Base-by-base conservation (phyloP, 2,797 vertebrate species). In the Pelobates cultripes region DNA sequence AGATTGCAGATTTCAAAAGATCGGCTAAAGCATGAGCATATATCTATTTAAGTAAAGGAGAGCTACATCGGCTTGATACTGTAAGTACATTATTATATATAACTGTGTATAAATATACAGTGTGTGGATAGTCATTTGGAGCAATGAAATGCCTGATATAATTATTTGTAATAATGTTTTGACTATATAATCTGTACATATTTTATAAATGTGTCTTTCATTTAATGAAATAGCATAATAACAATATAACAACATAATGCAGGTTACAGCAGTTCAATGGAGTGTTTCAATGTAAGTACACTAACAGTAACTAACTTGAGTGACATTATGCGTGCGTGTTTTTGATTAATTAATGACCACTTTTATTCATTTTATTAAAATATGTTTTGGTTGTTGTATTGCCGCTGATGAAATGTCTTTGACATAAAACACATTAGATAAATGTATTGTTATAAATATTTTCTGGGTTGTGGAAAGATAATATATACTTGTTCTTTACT, bases 271-370 rank as follows among this genome's bases (percentile, higher is more conserved):
- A 14, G 55, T 57, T 57, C 55, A 57, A 28, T 28, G 28, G 28
- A 28, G 1, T 15, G 9, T 57, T 57, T 12, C 7, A 57, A 57
- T 7, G 55, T 12, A 7, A 7, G 9, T 14, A 12, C 13, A 14
- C 14, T 12, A 57, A 57, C 55, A 57, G 14, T 57, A 57, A 57
- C 3, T 57, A 57, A 14, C 55, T 57, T 57, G 55, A 57, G 4
- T 57, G 55, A 57, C 14, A 15, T 14, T 12, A 12, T 57, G 13
- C 9, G 8, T 15, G 55, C 13, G 2, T 57, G 3, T 57, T 12
- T 57, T 57, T 57, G 55, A 57, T 57, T 57, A 57, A 57, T 57
- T 57, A 57, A 57, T 57, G 55, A 57, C 55, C 55, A 15, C 55
- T 57, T 57, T 57, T 12, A 57, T 4, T 57, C 9, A 57, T 12